Base-by-base conservation (phyloP, 1,140 invertebrate species). In the Teleogryllus occipitalis region DNA sequence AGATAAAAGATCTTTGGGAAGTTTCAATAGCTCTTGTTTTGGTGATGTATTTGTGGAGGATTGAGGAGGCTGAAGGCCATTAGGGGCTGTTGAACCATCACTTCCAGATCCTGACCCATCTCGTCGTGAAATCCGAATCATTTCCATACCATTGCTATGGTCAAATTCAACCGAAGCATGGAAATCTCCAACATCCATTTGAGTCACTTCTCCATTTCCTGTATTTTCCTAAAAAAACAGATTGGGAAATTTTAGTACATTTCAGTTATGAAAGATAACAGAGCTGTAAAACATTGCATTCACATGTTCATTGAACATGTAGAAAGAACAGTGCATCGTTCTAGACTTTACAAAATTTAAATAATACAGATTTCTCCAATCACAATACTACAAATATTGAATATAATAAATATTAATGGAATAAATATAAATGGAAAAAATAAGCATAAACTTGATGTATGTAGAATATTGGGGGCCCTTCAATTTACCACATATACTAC, bases 101-200 rank as follows among this genome's bases (percentile, higher is more conserved):
- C 18, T 65, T 14, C 10, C 54, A 14, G 54, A 65, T 18, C 18
- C 18, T 14, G 76, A 77, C 0, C 77, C 27, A n/a, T 75, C 72
- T 7, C 46, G 46, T 12, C 80, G 49, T 7, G 80, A 75, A 8
- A 80, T 80, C 22, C 77, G n/a, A 15, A 80, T 80, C 77, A 78
- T 78, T 46, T 80, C 80, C 47, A 54, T 47, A 8, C 80, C 77
- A n/a, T n/a, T 47, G n/a, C 47, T 21, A 8, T 76, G 22, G 15
- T 75, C 21, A 65, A 65, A 65, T 76, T 80, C 80, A 12, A 80
- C 80, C n/a, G 80, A 21, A 18, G 80, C 80, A 21, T 75, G 80
- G 47, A 80, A 78, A 27, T 80, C 77, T 14, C 80, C 80, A 12
- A 80, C 77, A 47, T 80, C 80, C n/a, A 75, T 72, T 54, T 80